phyloP scores from a whole-genome alignment of 2,797 vertebrate genomes.

The Pipistrellus nathusii region DNA sequence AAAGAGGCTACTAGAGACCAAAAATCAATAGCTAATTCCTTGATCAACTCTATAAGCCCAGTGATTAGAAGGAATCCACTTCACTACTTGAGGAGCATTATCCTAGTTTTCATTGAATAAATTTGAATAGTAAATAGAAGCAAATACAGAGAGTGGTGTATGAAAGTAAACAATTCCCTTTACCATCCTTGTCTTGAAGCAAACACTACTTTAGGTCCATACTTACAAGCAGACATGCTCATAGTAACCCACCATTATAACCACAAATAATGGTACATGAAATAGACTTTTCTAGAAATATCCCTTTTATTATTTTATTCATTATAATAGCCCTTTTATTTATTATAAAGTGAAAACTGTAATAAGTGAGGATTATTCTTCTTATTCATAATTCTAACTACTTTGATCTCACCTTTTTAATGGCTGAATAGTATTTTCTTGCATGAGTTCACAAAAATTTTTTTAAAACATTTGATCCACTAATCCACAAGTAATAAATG shows the following conservation, averaged over 20 bases:
- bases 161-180: neutral
- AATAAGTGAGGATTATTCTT: neutral
- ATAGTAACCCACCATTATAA: neutral
- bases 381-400: neutral
- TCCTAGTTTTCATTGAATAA: neutral
- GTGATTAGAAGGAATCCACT: neutral
- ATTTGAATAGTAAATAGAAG: slow-evolving; percentile 18
- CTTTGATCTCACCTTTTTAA: neutral
- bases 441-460: neutral
- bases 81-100: neutral
- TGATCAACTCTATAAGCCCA: neutral
- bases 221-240: neutral
- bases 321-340: neutral
- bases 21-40: neutral
- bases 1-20: neutral
- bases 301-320: neutral
- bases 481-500: neutral
- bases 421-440: neutral
- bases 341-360: neutral
- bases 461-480: neutral
- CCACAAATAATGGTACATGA: neutral
- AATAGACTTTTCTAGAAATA: neutral
- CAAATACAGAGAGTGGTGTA: neutral
- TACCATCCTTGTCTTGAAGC: neutral
- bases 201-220: neutral